These are phyloP conservation scores for Phenganax stokvisi DNA, from an alignment of 92 coral and sea anemone species.

Conservation along the genomic window DNA sequence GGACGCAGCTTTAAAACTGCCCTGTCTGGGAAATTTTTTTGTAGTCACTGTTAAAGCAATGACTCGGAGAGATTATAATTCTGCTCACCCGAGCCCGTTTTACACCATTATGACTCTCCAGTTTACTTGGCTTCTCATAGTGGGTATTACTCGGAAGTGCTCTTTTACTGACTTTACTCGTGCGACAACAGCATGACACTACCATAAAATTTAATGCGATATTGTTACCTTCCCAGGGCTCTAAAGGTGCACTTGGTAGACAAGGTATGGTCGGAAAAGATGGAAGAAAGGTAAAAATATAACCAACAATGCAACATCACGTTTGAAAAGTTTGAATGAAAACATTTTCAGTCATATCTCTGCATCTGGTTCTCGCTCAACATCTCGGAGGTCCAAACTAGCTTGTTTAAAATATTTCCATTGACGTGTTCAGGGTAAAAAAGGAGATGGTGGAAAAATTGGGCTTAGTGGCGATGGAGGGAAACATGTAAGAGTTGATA, in stretches of 20 bases:
- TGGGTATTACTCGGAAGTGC: no score
- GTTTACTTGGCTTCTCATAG: no score
- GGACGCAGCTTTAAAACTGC: no score
- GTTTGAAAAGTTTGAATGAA: neutral
- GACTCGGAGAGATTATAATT: no score
- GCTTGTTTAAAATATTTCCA: neutral
- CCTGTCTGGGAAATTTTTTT: no score
- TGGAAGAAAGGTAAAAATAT: constrained; percentile 3
- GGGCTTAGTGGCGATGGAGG: constrained; percentile 2
- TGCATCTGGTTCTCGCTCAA: neutral
- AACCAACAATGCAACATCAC: neutral
- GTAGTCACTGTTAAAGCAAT: no score
- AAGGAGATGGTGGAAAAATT: constrained; percentile 1
- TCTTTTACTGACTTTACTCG: no score
- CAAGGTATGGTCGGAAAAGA: neutral
- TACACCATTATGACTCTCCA: no score
- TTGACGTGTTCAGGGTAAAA: constrained; percentile 7
- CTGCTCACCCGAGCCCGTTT: no score
- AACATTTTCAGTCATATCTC: no score
- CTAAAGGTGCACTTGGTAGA: constrained; percentile 1
- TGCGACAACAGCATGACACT: no score
- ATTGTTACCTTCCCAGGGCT: neutral
- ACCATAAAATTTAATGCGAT: neutral
- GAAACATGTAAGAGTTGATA: neutral
- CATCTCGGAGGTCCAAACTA: neutral